phyloP scores from a whole-genome alignment of 2,113 vertebrate genomes.

The Apodemus speciosus region DNA sequence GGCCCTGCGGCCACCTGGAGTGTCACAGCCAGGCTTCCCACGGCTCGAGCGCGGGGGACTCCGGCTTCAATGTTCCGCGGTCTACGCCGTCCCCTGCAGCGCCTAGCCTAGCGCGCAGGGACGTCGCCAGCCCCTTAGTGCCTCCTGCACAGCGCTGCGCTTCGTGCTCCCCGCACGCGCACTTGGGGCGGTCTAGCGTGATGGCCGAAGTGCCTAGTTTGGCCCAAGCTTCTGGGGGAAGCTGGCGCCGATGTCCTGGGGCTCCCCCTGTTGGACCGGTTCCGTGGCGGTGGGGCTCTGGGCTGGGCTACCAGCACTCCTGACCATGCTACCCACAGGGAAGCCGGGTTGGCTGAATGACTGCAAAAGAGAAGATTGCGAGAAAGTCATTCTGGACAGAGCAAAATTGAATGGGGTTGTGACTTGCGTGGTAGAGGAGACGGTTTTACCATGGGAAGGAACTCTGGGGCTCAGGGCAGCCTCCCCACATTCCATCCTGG shows the following conservation, averaged over 20 bases:
- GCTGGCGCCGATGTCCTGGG: constrained; percentile 68
- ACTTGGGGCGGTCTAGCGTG: constrained; percentile 55
- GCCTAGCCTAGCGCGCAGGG: neutral
- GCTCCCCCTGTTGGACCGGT: constrained; percentile 31
- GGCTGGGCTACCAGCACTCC: constrained; percentile 81
- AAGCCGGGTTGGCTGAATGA: neutral
- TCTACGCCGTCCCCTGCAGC: neutral
- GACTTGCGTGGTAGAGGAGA: neutral
- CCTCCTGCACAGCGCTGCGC: constrained; percentile 20
- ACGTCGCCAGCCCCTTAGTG: neutral
- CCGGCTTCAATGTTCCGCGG: neutral
- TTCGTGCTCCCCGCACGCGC: constrained; percentile 64
- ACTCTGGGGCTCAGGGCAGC: neutral
- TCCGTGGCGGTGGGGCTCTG: constrained; percentile 83
- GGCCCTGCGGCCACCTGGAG: constrained; percentile 88
- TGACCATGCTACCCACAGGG: constrained; percentile 58
- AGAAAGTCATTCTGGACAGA: neutral
- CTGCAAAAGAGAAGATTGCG: neutral
- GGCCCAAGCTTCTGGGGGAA: constrained; percentile 31
- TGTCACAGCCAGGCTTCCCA: constrained; percentile 78
- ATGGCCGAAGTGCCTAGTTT: neutral
- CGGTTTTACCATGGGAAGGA: neutral
- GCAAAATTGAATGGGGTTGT: neutral
- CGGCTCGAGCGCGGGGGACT: neutral
- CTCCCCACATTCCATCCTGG: no score